Evolutionary conservation across 2,113 vertebrate species (phyloP), one percentile per base, ranked within the genome.

Genomic region (Leptobrachium leishanense): DNA sequence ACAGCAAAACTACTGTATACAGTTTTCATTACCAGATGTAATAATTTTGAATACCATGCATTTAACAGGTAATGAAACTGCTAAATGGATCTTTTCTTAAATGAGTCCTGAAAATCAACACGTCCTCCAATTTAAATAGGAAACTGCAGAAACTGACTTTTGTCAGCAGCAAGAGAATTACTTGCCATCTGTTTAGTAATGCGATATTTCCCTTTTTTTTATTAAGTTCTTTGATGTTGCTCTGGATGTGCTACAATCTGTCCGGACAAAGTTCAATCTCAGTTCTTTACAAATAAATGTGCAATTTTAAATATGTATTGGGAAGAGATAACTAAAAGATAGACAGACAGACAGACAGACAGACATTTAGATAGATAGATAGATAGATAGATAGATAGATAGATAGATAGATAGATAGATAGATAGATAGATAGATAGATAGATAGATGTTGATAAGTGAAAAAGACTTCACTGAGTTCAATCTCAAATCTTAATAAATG

Each of bases 111-210:
- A 13, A 12, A 31, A 59, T 2, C 13, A 13, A 59, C 10, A 59
- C 9, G 6, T 59, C 10, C 55, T 12, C 55, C 13, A 13, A 59
- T 59, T 59, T 59, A 59, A 59, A 59, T 59, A 15, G 55, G 11
- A 59, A 59, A 59, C 13, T 12, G 55, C 55, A 59, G 55, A 12
- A 12, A 59, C 3, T 59, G 55, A 59, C 4, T 59, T 12, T 59
- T 81, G 43, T 54, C 15, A 72, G 39, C 78, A 72, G 55, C 55
- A 13, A 59, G 9, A 15, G 55, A 59, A 59, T 59, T 59, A 59
- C 9, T 59, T 59, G 4, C 55, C 55, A 59, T 59, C 55, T 59
- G 55, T 59, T 59, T 59, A 59, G 55, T 59, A 59, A 59, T 59
- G 55, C 13, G 55, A 59, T 59, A 59, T 59, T 59, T 59, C 3